A percentile compares a stretch with the other conserved stretches of the same genome.
These are phyloP conservation scores for Sebastes flavidus DNA, from an alignment of 2,797 vertebrate species.

Conservation along the genomic window DNA sequence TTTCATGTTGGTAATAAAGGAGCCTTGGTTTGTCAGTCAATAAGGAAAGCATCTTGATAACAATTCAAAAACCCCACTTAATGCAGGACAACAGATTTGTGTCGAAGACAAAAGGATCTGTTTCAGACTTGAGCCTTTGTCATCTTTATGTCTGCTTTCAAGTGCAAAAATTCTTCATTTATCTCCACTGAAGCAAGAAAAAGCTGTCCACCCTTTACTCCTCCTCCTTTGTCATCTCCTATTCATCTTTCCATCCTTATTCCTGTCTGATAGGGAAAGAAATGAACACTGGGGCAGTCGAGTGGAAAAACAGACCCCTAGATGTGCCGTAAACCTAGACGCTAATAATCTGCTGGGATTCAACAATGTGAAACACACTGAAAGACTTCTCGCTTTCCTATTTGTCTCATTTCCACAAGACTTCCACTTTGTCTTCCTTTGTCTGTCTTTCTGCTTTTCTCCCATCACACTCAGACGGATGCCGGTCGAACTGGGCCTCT, in stretches of 20 bases:
- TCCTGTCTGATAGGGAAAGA: slow-evolving; percentile 57
- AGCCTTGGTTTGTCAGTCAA: slow-evolving; percentile 13
- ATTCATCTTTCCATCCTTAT: slow-evolving; percentile 60
- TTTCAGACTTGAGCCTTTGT: slow-evolving; percentile 38
- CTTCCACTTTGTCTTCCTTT: slow-evolving; percentile 30
- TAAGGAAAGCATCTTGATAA: slow-evolving; percentile 7
- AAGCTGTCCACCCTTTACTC: slow-evolving; percentile 62
- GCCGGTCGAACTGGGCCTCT: slow-evolving; percentile 5
- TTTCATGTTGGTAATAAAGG: not conserved
- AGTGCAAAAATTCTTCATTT: slow-evolving; percentile 64
- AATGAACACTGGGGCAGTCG: slow-evolving; percentile 58
- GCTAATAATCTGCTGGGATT: slow-evolving; percentile 56
- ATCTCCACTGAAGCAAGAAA: slow-evolving; percentile 71
- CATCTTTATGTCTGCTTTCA: slow-evolving; percentile 58
- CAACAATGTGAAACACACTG: slow-evolving; percentile 35
- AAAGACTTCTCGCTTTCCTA: slow-evolving; percentile 25
- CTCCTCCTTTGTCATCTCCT: slow-evolving; percentile 60
- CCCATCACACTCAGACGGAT: slow-evolving; percentile 6
- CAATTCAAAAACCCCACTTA: slow-evolving; percentile 3
- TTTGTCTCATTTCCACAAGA: slow-evolving; percentile 55
- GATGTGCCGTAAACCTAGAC: slow-evolving; percentile 49
- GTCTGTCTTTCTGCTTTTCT: slow-evolving; percentile 6
- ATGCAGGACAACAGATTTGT: slow-evolving; percentile 35
- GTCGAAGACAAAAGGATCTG: slow-evolving; percentile 48
- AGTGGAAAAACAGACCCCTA: slow-evolving; percentile 57